Evolutionary conservation across 1,140 invertebrate genomes (phyloP), one percentile per base, ranked within the genome.

Genomic region (Scaptomyza montana): DNA sequence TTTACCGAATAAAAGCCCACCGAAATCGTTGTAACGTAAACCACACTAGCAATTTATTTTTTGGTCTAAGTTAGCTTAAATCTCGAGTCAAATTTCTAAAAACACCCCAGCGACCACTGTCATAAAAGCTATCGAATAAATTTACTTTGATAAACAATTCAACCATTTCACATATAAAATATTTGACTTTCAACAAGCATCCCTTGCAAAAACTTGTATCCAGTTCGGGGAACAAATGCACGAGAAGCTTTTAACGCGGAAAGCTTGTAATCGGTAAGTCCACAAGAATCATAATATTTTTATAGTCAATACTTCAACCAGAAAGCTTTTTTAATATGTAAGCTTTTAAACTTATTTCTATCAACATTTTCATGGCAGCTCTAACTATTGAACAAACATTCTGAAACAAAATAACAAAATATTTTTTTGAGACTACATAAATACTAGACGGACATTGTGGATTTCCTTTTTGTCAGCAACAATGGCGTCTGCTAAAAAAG

Each of bases 371-470:
- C 5, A 2, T 50, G 30, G 16, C 7, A 21, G 2, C 13, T 51
- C 41, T 9, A 3, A 19, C n/a, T 74, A 74, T 74, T 74, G 70
- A 74, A 74, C 45, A 74, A 74, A 74, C 70, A 74, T 56, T 28
- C 1, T 53, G 5, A 2, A 63, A 28, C 6, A 47, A 5, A 21
- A 21, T 33, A 66, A 21, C 12, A 43, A 19, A 55, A 16, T 28
- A 16, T 13, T 36, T 10, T 28, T 5, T 21, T 16, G 6, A 39
- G 19, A 13, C 19, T 6, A 53, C 41, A 28, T 13, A 61, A 8
- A 7, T 30, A 10, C 39, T 57, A 4, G 33, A 43, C 39, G 12
- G 2, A 16, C 16, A 16, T 16, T 16, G 16, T 16, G 16, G 16
- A 16, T 16, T 16, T 16, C 16, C 16, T 16, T 16, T 16, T 16